These are phyloP conservation scores for Silurus asotus DNA, from an alignment of 2,113 vertebrate species.

Conservation along the genomic window DNA sequence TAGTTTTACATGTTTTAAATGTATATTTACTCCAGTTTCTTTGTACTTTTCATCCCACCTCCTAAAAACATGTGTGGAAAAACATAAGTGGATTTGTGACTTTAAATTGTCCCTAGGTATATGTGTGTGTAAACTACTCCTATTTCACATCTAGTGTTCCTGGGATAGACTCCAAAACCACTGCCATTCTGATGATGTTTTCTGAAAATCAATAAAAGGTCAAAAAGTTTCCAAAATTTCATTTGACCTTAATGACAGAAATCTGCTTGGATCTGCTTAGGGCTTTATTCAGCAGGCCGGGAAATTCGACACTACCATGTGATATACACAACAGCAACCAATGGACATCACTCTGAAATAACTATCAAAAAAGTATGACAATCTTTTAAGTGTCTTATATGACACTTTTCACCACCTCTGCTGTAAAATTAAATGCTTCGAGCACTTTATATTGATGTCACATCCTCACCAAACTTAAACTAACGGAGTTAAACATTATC, in stretches of 20 bases:
- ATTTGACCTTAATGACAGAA: background rate
- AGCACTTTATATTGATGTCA: background rate
- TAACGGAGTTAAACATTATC: background rate
- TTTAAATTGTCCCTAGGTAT: background rate
- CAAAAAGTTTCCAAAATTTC: background rate
- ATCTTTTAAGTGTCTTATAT: background rate
- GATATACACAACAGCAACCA: conserved; percentile 16
- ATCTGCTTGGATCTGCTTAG: background rate
- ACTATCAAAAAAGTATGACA: conserved; percentile 18
- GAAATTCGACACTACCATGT: conserved; percentile 7
- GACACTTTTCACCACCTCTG: background rate
- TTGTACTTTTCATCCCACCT: background rate
- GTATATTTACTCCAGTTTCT: background rate
- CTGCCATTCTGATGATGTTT: background rate
- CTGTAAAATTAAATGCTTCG: background rate
- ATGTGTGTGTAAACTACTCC: background rate
- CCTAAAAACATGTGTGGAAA: background rate
- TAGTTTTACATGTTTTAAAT: no score
- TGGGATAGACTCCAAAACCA: background rate
- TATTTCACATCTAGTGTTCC: background rate
- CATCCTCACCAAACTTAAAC: background rate
- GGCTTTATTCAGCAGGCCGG: conserved; percentile 29
- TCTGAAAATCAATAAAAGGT: background rate
- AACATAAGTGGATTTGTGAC: background rate
- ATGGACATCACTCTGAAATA: background rate